A percentile compares a stretch with the other conserved stretches of the same genome.
phyloP scores from a whole-genome alignment of 1,140 invertebrate species.

The Portunus trituberculatus region DNA sequence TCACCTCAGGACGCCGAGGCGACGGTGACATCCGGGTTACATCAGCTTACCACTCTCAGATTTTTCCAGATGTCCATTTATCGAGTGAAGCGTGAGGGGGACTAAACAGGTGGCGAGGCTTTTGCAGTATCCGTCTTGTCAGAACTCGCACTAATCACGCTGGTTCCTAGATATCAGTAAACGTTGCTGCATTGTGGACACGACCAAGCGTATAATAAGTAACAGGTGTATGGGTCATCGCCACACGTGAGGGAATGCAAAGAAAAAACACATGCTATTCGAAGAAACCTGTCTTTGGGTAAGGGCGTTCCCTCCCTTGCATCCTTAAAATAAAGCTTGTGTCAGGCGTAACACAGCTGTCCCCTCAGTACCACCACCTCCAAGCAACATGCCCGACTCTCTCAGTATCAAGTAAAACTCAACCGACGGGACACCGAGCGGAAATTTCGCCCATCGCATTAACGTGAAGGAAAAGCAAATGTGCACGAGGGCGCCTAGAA shows the following conservation, averaged over 20 bases:
- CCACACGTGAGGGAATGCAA: not conserved
- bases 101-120: not conserved
- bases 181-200: not conserved
- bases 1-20: not conserved
- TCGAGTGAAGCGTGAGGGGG: not conserved
- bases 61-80: not conserved
- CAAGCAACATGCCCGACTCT: not conserved
- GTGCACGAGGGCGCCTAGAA: not conserved
- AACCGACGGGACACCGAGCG: constrained; percentile 6
- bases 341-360: not conserved
- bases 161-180: not conserved
- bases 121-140: not conserved
- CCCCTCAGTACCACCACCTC: not conserved
- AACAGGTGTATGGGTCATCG: not conserved
- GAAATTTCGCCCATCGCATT: constrained; percentile 22
- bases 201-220: not conserved
- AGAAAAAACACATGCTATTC: not conserved
- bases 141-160: not conserved
- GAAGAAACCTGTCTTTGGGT: not conserved
- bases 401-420: not conserved
- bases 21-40: not conserved
- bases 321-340: not conserved
- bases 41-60: not conserved
- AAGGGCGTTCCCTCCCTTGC: not conserved
- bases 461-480: not conserved